Evolutionary conservation across 2,113 vertebrate genomes (phyloP).

Genomic region (Raja brachyura): DNA sequence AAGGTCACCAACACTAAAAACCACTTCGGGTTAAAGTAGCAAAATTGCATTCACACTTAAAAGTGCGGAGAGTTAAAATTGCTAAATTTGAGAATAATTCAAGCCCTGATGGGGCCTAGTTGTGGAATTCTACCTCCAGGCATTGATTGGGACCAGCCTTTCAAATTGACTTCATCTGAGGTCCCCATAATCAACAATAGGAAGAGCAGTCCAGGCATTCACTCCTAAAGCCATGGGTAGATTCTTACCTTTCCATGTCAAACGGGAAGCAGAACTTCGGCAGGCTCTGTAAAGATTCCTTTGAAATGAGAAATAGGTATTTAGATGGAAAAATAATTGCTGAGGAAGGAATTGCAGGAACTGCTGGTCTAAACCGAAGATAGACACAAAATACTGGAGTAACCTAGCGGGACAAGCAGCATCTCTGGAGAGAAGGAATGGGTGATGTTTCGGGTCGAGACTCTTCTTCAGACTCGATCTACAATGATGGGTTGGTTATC

Average conservation of each 20-base stretch:
- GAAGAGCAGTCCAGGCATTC: background rate
- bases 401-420: no score
- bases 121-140: background rate
- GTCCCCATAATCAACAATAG: background rate
- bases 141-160: background rate
- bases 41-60: no score
- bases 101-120: background rate
- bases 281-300: constrained; percentile 68
- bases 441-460: no score
- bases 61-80: background rate
- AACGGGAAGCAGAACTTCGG: constrained; percentile 84
- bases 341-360: no score
- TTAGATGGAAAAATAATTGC: background rate
- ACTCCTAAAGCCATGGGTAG: background rate
- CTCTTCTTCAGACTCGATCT: no score
- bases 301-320: constrained; percentile 37
- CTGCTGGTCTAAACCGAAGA: no score
- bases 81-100: background rate
- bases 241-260: constrained; percentile 67
- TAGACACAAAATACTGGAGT: no score
- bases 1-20: background rate
- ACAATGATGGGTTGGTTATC: background rate
- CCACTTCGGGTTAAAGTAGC: background rate
- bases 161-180: background rate
- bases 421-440: no score